phyloP scores from a whole-genome alignment of 2,113 vertebrate genomes.

The Poecile atricapillus region DNA sequence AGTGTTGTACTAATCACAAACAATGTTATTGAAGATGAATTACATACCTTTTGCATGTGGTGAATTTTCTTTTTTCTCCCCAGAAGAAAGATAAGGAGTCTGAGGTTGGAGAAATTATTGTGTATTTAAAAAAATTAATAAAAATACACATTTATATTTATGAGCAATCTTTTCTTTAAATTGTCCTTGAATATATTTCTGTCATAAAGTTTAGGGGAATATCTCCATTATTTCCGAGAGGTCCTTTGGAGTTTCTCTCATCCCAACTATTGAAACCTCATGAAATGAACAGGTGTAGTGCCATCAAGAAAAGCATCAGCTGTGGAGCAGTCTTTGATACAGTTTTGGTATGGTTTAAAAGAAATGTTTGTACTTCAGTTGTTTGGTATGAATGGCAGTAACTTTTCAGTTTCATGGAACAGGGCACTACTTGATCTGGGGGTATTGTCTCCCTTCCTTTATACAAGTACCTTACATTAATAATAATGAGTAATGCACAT shows the following conservation, averaged over 20 bases:
- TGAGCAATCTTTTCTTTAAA: not conserved
- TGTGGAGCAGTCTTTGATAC: not conserved
- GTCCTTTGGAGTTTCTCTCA: not conserved
- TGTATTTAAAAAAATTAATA: not conserved
- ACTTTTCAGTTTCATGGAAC: not conserved
- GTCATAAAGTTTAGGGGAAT: conserved; percentile 28
- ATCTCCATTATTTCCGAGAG: not conserved
- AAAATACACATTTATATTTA: not conserved
- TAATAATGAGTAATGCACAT: not conserved
- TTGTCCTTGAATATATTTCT: conserved; percentile 28
- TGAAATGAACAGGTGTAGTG: conserved; percentile 5
- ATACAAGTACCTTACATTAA: not conserved
- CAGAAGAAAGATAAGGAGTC: not conserved
- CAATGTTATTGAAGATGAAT: not conserved
- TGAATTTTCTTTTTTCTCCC: not conserved
- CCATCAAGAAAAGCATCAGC: not conserved
- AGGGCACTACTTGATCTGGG: not conserved
- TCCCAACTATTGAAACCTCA: conserved; percentile 1
- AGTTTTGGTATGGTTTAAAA: not conserved
- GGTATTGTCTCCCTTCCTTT: not conserved
- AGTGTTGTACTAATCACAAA: not conserved
- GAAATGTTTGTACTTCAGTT: not conserved
- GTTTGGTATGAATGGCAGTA: not conserved
- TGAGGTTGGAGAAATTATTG: not conserved
- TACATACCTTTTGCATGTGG: conserved; percentile 8